These are phyloP conservation scores for Ips typographus DNA, from an alignment of 1,140 invertebrate genomes.

Conservation along the genomic window DNA sequence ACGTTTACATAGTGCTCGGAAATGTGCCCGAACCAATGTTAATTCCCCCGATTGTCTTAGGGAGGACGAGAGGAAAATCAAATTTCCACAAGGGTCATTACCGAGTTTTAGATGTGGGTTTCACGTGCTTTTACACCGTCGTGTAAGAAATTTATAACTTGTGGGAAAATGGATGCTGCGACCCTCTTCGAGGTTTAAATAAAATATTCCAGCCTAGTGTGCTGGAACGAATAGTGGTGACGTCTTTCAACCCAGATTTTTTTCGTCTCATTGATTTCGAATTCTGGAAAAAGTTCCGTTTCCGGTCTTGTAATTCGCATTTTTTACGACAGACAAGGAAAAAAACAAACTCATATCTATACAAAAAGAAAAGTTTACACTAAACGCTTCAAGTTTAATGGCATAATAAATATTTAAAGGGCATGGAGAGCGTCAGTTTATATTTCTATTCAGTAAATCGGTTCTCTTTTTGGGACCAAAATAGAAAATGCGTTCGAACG, in stretches of 20 bases:
- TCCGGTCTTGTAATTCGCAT: no score
- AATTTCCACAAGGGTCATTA: background rate
- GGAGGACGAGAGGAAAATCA: background rate
- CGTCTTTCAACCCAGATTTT: background rate
- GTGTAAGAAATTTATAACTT: background rate
- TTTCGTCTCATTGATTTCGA: no score
- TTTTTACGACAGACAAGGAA: background rate
- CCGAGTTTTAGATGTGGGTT: background rate
- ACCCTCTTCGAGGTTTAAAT: background rate
- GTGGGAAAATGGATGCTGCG: background rate
- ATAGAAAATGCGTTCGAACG: conserved; percentile 27
- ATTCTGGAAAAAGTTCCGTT: no score
- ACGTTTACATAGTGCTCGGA: no score
- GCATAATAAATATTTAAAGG: conserved; percentile 16
- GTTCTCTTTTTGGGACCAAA: conserved; percentile 17
- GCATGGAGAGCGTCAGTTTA: conserved; percentile 8
- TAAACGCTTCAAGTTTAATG: background rate
- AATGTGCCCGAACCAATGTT: no score
- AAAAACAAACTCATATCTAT: background rate
- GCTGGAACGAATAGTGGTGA: background rate
- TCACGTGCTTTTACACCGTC: background rate
- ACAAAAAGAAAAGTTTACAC: no score
- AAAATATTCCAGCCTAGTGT: background rate
- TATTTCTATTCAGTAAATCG: conserved; percentile 13
- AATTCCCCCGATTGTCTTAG: no score